Evolutionary conservation across 2,113 vertebrate species (phyloP).

Genomic region (Martes martes): DNA sequence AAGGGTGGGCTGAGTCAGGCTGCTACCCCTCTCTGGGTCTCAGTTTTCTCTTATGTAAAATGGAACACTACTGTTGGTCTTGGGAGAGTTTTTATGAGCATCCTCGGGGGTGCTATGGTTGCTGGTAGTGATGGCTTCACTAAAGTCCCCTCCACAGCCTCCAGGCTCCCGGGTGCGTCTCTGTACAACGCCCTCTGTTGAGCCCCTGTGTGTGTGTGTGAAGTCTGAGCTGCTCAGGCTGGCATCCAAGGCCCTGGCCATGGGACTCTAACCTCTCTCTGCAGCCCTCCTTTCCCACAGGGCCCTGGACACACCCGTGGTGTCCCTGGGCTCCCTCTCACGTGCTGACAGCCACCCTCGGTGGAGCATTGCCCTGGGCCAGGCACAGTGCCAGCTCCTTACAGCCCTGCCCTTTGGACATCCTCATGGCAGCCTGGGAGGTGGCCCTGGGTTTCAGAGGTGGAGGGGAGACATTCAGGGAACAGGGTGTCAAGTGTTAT

Average conservation of each 20-base stretch:
- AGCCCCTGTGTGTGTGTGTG: no score
- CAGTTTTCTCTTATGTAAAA: not conserved
- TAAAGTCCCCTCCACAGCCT: accelerated
- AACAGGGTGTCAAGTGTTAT: not conserved
- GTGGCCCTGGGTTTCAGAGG: not conserved
- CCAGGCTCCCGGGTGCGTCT: not conserved
- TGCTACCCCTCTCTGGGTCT: not conserved
- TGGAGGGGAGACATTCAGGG: not conserved
- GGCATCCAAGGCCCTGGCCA: not conserved
- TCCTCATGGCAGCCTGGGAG: not conserved
- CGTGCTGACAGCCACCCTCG: accelerated
- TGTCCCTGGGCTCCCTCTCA: not conserved
- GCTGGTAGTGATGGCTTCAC: no score
- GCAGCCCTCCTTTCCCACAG: not conserved
- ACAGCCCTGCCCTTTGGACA: not conserved
- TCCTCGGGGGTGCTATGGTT: no score
- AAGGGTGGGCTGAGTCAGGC: accelerated
- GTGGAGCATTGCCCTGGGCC: not conserved
- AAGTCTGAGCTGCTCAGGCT: not conserved
- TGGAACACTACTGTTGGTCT: not conserved
- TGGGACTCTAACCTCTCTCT: not conserved
- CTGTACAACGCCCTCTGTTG: not conserved
- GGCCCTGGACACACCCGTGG: accelerated
- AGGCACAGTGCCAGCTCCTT: not conserved
- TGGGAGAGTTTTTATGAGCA: not conserved